Evolutionary conservation across 2,888 invertebrate species (phyloP).

Genomic region (Watsonalla cultraria): DNA sequence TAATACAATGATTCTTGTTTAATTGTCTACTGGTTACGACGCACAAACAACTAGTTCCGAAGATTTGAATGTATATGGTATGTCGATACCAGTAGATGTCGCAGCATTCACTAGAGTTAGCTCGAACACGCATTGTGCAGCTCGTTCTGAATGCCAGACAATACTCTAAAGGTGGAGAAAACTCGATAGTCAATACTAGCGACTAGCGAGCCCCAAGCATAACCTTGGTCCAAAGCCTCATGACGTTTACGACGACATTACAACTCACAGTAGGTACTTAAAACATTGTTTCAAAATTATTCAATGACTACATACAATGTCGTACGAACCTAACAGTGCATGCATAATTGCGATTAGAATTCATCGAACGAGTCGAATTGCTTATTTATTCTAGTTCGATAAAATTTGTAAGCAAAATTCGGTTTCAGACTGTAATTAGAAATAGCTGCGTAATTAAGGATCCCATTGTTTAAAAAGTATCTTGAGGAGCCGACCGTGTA

Average conservation of each 20-base stretch:
- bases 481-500: neutral
- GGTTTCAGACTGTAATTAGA: conserved; percentile 7
- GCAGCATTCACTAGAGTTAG: no score
- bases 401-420: conserved; percentile 8
- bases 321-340: neutral
- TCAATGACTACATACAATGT: neutral
- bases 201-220: no score
- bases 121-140: neutral
- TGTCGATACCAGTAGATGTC: no score
- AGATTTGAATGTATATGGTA: no score
- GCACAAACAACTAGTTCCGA: neutral
- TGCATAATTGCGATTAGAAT: conserved; percentile 7
- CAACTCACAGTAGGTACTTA: neutral
- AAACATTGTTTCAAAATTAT: neutral
- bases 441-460: conserved; percentile 4
- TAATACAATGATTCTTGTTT: neutral
- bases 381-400: conserved; percentile 9
- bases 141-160: neutral
- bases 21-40: neutral
- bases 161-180: neutral
- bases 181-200: neutral
- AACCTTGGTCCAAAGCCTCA: neutral
- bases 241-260: neutral
- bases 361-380: conserved; percentile 6
- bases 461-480: conserved; percentile 1